phyloP scores from a whole-genome alignment of 2,113 vertebrate species.

The Pomatostomus ruficeps region DNA sequence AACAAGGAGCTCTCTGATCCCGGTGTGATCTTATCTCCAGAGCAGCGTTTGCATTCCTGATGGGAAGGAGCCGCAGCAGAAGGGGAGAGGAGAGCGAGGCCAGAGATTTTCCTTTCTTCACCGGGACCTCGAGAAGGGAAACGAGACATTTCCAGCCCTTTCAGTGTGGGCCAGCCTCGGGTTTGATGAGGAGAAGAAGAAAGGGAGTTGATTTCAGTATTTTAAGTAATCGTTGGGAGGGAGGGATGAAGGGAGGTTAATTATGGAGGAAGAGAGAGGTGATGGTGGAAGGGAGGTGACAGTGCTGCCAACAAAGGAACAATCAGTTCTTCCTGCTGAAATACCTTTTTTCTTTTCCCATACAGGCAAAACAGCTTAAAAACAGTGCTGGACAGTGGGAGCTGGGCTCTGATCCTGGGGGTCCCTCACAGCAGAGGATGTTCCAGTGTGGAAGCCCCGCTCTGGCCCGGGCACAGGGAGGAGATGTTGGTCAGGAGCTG shows the following conservation, averaged over 20 bases:
- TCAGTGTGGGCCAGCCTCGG: background rate
- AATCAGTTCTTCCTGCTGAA: background rate
- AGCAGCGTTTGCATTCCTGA: background rate
- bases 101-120: background rate
- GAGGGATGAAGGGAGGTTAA: background rate
- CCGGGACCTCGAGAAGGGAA: background rate
- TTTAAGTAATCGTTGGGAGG: background rate
- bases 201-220: background rate
- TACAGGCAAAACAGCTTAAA: background rate
- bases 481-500: too few relatives aligned
- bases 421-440: background rate
- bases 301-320: rapidly evolving
- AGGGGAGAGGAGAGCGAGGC: background rate
- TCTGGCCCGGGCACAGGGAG: background rate
- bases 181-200: background rate
- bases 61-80: background rate
- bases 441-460: background rate
- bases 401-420: background rate
- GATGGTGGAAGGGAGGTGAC: background rate
- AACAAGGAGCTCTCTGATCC: background rate
- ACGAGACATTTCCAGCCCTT: background rate
- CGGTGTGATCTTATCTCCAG: background rate
- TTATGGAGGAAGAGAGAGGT: background rate
- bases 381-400: background rate
- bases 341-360: background rate